Conservation (phyloP, 2,113 vertebrate species). For the Rhinichthys klamathensis region DNA sequence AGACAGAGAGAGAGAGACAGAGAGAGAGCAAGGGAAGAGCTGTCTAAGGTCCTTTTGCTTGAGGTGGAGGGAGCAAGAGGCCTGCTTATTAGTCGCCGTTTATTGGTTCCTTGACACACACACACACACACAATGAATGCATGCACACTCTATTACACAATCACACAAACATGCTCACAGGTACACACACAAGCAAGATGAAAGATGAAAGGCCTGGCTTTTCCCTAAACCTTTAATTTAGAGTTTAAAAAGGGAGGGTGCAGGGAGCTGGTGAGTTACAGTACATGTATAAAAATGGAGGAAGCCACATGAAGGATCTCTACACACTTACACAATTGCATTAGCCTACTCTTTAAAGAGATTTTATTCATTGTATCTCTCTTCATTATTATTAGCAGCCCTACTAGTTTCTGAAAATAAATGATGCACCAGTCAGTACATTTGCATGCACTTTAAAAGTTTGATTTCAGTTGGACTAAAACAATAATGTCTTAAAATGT, state of each 20-base stretch:
- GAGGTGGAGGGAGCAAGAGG: constrained; percentile 46
- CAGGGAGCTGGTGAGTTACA: constrained; percentile 70
- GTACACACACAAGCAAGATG: constrained; percentile 55
- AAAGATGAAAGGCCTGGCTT: constrained; percentile 80
- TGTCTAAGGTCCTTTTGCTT: constrained; percentile 43
- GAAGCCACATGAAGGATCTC: constrained; percentile 76
- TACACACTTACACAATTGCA: constrained; percentile 60
- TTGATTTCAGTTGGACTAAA: neutral
- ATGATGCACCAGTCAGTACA: too few species aligned
- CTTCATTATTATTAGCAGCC: neutral
- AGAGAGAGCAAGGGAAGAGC: constrained; percentile 51
- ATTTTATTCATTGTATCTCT: constrained; percentile 6
- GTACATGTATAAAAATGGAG: constrained; percentile 79
- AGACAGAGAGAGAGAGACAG: constrained; percentile 56
- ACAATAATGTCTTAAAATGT: neutral
- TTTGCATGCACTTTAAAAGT: neutral
- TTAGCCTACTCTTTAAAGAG: constrained; percentile 37
- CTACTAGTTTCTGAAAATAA: neutral
- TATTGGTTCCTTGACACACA: constrained; percentile 62
- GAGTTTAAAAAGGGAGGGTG: constrained; percentile 78
- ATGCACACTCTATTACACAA: constrained; percentile 40
- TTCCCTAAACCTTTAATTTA: constrained; percentile 81
- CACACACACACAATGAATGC: constrained; percentile 14
- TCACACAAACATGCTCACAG: constrained; percentile 56
- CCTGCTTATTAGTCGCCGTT: constrained; percentile 52